Base-by-base conservation (phyloP, 1,140 invertebrate genomes). In the Dreissena rostriformis region DNA sequence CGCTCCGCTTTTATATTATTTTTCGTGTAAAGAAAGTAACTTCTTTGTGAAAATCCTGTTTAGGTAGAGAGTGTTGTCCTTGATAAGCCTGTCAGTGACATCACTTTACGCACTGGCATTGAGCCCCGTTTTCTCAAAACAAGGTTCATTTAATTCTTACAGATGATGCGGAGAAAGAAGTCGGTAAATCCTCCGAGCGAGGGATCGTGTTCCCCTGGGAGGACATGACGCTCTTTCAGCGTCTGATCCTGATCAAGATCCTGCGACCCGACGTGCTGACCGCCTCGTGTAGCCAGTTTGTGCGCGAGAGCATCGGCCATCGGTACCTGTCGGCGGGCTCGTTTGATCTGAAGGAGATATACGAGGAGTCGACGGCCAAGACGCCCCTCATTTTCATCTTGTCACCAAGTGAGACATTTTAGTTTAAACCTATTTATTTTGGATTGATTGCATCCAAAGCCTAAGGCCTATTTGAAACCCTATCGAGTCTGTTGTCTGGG, bases 341-440 rank as follows among this genome's bases (percentile, higher is more conserved):
- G 14, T 92, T 91, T 91, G 91, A 92, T 78, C 87, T 93, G n/a
- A 91, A 91, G 67, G 92, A 93, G 79, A 88, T 93, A 29, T 93
- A 90, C 78, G 84, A 90, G 52, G 92, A 93, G 53, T 92, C 92
- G 0, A 86, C 87, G 0, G 89, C 92, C 4, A 90, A 90, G 66
- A 91, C 91, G 14, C 92, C 92, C 22, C 75, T 93, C 4, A 92
- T 93, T 26, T 92, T 93, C 74, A 91, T 92, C 12, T 76, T 93
- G 22, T 92, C 92, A 39, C 90, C 92, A 86, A 91, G 92, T 93
- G n/a, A n/a, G n/a, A n/a, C n/a, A n/a, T n/a, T n/a, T n/a, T n/a
- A n/a, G n/a, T n/a, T n/a, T n/a, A n/a, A n/a, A n/a, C n/a, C n/a
- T n/a, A n/a, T n/a, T n/a, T n/a, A n/a, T n/a, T n/a, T n/a, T n/a